Conservation (phyloP, 1,140 invertebrate genomes). For the Paramacrobiotus metropolitanus region DNA sequence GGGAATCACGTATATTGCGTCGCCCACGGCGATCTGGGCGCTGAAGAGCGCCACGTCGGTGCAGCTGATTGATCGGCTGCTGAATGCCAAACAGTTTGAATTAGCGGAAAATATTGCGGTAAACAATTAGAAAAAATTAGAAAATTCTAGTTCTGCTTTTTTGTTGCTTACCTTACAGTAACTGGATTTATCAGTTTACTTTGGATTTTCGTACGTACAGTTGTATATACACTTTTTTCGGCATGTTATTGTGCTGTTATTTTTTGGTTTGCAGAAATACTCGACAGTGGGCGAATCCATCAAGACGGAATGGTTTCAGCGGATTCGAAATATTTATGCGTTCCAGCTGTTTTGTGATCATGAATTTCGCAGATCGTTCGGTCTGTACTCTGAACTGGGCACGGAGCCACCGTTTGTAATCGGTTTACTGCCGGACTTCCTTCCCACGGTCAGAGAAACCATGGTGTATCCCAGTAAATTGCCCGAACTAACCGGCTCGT, state of each 20-base stretch:
- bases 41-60: slow-evolving; percentile 47
- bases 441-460: slow-evolving; percentile 37
- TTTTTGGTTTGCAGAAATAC: slow-evolving; percentile 25
- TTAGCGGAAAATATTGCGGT: slow-evolving; percentile 76
- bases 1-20: slow-evolving; percentile 47
- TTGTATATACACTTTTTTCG: background rate
- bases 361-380: slow-evolving; percentile 65
- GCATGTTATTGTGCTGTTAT: slow-evolving; percentile 33
- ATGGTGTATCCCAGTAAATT: slow-evolving; percentile 31
- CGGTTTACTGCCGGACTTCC: slow-evolving; percentile 64
- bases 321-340: slow-evolving; percentile 70
- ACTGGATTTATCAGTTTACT: background rate
- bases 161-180: slow-evolving; percentile 1
- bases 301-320: slow-evolving; percentile 49
- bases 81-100: slow-evolving; percentile 73
- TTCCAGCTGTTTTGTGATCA: slow-evolving; percentile 69
- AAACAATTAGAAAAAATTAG: slow-evolving; percentile 21
- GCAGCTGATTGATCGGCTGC: slow-evolving; percentile 50
- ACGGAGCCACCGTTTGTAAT: slow-evolving; percentile 87
- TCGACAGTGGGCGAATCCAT: background rate
- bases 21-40: slow-evolving; percentile 60
- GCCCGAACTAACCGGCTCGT: slow-evolving; percentile 46
- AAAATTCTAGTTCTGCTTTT: too few relatives aligned
- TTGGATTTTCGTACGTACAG: background rate
- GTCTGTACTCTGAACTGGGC: slow-evolving; percentile 58